Percentiles rank a stretch among this genome's conserved stretches.
Conservation (phyloP, 2,113 vertebrate genomes). For the Morone chrysops region DNA sequence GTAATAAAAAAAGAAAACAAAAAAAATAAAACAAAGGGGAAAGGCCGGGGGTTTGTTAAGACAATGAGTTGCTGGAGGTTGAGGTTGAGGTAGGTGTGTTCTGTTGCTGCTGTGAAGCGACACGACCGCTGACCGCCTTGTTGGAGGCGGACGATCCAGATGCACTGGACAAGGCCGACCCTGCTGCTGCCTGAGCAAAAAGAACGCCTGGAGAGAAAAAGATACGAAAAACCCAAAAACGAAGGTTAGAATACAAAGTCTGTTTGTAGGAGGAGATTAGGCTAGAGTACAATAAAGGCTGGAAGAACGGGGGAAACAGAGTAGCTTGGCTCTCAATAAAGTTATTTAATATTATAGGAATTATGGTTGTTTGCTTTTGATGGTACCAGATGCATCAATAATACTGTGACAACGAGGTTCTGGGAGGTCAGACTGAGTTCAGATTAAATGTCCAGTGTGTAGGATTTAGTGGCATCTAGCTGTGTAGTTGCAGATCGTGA, state of each 20-base stretch:
- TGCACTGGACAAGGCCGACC: constrained; percentile 81
- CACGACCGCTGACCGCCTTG: constrained; percentile 81
- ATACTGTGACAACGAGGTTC: background rate
- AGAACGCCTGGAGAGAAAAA: constrained; percentile 87
- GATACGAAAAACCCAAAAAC: background rate
- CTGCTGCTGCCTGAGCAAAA: constrained; percentile 91
- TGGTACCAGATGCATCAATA: background rate
- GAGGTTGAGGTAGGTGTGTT: constrained; percentile 86
- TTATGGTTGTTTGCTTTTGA: background rate
- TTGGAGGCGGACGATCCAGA: constrained; percentile 79
- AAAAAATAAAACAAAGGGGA: constrained; percentile 36
- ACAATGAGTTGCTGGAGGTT: constrained; percentile 82
- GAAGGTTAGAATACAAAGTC: background rate
- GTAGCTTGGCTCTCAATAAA: background rate
- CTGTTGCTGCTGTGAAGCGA: constrained; percentile 57
- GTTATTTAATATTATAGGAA: background rate
- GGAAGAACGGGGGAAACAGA: background rate
- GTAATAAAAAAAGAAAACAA: constrained; percentile 57
- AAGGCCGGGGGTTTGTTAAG: constrained; percentile 79
- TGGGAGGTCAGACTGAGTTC: background rate
- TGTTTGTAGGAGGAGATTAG: background rate
- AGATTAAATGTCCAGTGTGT: background rate
- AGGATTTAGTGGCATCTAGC: too few relatives aligned
- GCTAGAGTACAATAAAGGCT: background rate
- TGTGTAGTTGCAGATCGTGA: too few relatives aligned